These are phyloP conservation scores for Sitophilus oryzae DNA, from an alignment of 1,140 invertebrate genomes.

Conservation along the genomic window DNA sequence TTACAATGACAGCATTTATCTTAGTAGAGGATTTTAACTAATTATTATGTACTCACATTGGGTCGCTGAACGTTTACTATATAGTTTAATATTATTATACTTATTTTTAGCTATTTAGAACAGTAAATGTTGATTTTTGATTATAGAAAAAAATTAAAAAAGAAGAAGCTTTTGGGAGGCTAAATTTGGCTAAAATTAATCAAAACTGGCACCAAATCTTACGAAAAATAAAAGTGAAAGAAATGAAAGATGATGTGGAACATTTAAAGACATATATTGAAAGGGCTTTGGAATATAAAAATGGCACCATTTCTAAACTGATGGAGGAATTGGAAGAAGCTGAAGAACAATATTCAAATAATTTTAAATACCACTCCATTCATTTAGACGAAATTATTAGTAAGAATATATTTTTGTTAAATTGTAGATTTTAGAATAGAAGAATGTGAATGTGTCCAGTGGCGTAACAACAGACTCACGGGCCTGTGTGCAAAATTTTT, in stretches of 20 bases:
- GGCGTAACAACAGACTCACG: too few species aligned
- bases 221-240: constrained; percentile 65
- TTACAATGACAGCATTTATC: too few species aligned
- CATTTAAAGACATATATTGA: constrained; percentile 56
- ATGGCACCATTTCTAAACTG: constrained; percentile 57
- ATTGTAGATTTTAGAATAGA: not conserved
- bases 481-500: too few species aligned
- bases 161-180: constrained; percentile 67
- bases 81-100: not conserved
- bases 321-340: constrained; percentile 59
- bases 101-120: not conserved
- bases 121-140: not conserved
- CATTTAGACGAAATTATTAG: constrained; percentile 62
- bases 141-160: constrained; percentile 70
- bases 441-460: not conserved
- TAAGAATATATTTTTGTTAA: constrained; percentile 37
- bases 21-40: too few species aligned
- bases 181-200: constrained; percentile 77
- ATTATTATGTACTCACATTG: too few species aligned
- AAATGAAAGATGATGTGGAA: constrained; percentile 62
- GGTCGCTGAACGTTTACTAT: too few species aligned
- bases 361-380: constrained; percentile 63
- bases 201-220: constrained; percentile 73
- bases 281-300: constrained; percentile 56
- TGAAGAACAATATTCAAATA: constrained; percentile 61